These are phyloP conservation scores for Notocelia uddmanniana DNA, from an alignment of 2,888 invertebrate genomes.

Conservation along the genomic window DNA sequence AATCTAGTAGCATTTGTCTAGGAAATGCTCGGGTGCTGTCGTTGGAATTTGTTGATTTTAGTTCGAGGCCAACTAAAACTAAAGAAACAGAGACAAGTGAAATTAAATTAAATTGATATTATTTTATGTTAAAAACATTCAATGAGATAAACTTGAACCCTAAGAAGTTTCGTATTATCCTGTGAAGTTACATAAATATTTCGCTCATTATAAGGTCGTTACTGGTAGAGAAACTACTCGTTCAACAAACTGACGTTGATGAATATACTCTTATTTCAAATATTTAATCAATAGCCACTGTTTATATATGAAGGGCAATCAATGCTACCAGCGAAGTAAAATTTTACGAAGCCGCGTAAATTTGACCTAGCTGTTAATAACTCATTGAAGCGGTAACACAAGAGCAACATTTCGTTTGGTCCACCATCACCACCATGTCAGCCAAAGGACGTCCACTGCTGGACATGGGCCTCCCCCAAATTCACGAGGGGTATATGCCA, in stretches of 20 bases:
- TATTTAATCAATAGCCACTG: background rate
- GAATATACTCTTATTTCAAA: background rate
- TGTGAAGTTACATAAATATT: too few relatives aligned
- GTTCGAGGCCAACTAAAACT: background rate
- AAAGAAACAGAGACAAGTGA: background rate
- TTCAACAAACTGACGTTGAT: background rate
- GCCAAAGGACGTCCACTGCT: too few relatives aligned
- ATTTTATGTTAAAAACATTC: too few relatives aligned
- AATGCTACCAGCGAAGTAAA: background rate
- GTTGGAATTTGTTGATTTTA: conserved; percentile 5
- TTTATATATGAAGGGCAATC: background rate
- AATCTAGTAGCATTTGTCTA: conserved; percentile 25
- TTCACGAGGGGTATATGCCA: too few relatives aligned
- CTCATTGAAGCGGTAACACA: too few relatives aligned
- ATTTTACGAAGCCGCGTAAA: background rate
- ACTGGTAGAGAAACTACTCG: background rate
- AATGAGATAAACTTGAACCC: too few relatives aligned
- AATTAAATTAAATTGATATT: background rate
- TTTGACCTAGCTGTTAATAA: background rate
- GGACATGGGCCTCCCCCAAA: too few relatives aligned
- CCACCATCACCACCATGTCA: too few relatives aligned
- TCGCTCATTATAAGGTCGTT: too few relatives aligned
- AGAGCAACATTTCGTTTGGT: background rate
- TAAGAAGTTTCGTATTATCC: too few relatives aligned
- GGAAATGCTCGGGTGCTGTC: background rate